These are phyloP conservation scores for Asbolus verrucosus DNA, from an alignment of 1,140 invertebrate species.

Conservation along the genomic window DNA sequence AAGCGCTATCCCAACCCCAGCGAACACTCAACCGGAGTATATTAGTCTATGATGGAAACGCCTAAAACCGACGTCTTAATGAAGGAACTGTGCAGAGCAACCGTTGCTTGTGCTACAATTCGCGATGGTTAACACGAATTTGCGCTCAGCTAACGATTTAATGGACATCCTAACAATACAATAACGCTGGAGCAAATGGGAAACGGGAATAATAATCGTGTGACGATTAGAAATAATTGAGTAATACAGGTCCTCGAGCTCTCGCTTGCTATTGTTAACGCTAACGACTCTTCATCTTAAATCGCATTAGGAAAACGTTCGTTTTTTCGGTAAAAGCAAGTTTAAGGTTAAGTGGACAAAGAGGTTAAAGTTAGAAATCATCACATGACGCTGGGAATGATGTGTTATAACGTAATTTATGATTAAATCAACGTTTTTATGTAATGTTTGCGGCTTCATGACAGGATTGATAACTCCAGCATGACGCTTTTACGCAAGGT, in stretches of 20 bases:
- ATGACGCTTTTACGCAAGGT: slow-evolving; percentile 20
- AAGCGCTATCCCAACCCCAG: slow-evolving; percentile 28
- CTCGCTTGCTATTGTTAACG: not conserved
- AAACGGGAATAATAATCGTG: slow-evolving; percentile 39
- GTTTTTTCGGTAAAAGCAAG: not conserved
- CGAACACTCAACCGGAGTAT: slow-evolving; percentile 15
- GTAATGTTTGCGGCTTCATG: not conserved
- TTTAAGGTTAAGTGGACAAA: no score
- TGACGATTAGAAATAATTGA: slow-evolving; percentile 34
- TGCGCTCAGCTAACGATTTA: slow-evolving; percentile 40
- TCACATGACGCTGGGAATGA: no score
- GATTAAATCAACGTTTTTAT: slow-evolving; percentile 1
- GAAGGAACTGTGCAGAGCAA: slow-evolving; percentile 1
- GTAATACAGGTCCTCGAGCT: slow-evolving; percentile 1
- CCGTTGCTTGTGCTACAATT: slow-evolving; percentile 43
- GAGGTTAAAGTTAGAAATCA: no score
- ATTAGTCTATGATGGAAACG: slow-evolving; percentile 16
- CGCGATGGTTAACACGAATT: slow-evolving; percentile 38
- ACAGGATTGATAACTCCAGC: not conserved
- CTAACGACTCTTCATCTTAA: not conserved
- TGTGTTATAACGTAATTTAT: not conserved
- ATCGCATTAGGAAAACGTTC: not conserved
- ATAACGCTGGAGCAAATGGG: slow-evolving; percentile 16
- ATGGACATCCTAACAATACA: slow-evolving; percentile 37
- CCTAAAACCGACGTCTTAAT: slow-evolving; percentile 18